A percentile compares a stretch with the other conserved stretches of the same genome.
Evolutionary conservation across 2,888 invertebrate genomes (phyloP).

Genomic region (Opisthograptis luteolata): DNA sequence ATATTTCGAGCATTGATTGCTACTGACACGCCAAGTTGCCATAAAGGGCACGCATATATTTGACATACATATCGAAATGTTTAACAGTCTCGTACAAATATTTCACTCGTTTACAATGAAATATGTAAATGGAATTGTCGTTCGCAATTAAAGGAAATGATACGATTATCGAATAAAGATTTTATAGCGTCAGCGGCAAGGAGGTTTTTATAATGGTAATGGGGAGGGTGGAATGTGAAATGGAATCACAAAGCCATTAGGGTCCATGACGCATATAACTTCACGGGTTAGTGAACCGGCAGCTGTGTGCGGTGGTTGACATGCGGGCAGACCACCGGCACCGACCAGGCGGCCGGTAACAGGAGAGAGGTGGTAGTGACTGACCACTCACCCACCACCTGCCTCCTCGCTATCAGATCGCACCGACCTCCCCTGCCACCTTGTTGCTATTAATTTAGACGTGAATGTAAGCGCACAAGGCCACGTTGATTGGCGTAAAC

Average conservation of each 20-base stretch:
- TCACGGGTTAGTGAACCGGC: constrained; percentile 65
- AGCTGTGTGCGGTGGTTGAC: constrained; percentile 58
- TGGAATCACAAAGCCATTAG: constrained; percentile 55
- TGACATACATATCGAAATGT: constrained; percentile 38
- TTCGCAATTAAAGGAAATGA: constrained; percentile 12
- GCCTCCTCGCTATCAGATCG: constrained; percentile 33
- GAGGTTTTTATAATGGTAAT: constrained; percentile 20
- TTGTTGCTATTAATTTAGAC: constrained; percentile 29
- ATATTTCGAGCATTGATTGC: constrained; percentile 42
- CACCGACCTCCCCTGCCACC: constrained; percentile 34
- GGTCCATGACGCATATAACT: constrained; percentile 48
- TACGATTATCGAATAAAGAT: constrained; percentile 23
- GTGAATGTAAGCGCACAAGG: constrained; percentile 14
- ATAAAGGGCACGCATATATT: constrained; percentile 37
- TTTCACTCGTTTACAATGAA: constrained; percentile 8
- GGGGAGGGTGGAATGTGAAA: constrained; percentile 31
- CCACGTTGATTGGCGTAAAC: constrained; percentile 8
- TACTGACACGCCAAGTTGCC: constrained; percentile 38
- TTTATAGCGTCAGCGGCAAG: constrained; percentile 25
- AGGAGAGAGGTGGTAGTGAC: constrained; percentile 32
- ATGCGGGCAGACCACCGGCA: constrained; percentile 44
- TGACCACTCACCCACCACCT: constrained; percentile 45
- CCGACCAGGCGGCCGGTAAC: constrained; percentile 33
- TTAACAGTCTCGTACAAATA: constrained; percentile 15
- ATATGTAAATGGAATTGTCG: constrained; percentile 8